Percentiles rank a stretch among this genome's conserved stretches.
Conservation (phyloP, 2,888 invertebrate genomes). For the Andricus curvator region DNA sequence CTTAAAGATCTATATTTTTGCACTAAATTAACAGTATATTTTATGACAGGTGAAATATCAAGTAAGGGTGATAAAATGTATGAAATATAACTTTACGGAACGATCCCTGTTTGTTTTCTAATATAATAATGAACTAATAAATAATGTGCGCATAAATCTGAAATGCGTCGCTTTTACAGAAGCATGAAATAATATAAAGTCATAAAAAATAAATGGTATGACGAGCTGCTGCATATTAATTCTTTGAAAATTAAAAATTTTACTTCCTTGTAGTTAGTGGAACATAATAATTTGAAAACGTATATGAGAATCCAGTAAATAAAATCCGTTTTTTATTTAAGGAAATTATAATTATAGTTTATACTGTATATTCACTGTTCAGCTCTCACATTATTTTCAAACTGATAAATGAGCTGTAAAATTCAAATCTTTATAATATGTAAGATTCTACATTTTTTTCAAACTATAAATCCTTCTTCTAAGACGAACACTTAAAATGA, state of each 20-base stretch:
- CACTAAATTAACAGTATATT: slow-evolving; percentile 16
- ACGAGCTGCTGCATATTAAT: not conserved
- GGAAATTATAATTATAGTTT: no score
- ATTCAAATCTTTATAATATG: no score
- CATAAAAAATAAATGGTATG: slow-evolving; percentile 1
- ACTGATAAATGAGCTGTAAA: no score
- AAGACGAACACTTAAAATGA: no score
- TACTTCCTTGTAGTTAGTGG: not conserved
- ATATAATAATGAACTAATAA: not conserved
- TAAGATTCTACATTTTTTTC: no score
- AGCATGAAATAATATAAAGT: slow-evolving; percentile 2
- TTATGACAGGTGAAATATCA: not conserved
- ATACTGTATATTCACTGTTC: no score
- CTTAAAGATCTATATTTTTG: not conserved
- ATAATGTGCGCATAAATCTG: slow-evolving; percentile 14
- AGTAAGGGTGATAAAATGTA: not conserved
- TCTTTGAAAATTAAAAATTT: not conserved
- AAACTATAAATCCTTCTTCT: no score
- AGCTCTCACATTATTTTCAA: no score
- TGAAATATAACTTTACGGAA: not conserved
- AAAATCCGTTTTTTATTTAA: not conserved
- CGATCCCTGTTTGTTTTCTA: not conserved
- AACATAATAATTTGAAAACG: not conserved
- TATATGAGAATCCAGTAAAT: not conserved
- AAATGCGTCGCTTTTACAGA: slow-evolving; percentile 18